Conservation (phyloP, 2,888 invertebrate genomes). For the Drosophila austrosaltans region DNA sequence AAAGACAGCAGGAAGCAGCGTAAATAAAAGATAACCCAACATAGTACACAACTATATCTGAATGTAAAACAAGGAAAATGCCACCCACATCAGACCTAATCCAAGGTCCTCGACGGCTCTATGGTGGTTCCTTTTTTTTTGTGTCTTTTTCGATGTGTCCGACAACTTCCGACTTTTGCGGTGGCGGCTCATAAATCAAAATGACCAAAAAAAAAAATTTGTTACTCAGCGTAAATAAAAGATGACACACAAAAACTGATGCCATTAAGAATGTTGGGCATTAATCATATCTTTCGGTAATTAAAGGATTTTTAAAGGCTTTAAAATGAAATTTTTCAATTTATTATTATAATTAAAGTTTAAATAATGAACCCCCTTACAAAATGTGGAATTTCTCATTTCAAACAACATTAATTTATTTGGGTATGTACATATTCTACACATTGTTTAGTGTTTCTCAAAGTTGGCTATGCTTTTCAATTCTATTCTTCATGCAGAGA, state of each 20-base stretch:
- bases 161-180: constrained; percentile 44
- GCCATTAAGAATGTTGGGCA: not conserved
- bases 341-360: not conserved
- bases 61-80: constrained; percentile 27
- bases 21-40: constrained; percentile 24
- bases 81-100: constrained; percentile 8
- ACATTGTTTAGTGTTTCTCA: too few species aligned
- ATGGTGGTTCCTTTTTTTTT: constrained; percentile 27
- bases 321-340: not conserved
- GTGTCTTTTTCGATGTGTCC: constrained; percentile 37
- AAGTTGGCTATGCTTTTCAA: too few species aligned
- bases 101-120: constrained; percentile 12
- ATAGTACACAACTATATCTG: constrained; percentile 26
- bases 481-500: too few species aligned
- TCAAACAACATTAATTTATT: too few species aligned
- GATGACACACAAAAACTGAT: constrained; percentile 2
- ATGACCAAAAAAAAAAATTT: constrained; percentile 32
- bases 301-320: not conserved
- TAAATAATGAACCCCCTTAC: too few species aligned
- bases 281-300: constrained; percentile 4
- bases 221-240: constrained; percentile 14
- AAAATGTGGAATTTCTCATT: too few species aligned
- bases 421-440: too few species aligned
- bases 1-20: constrained; percentile 13
- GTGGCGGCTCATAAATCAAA: constrained; percentile 62